Evolutionary conservation across 2,888 invertebrate genomes (phyloP), one percentile per base, ranked within the genome.

Genomic region (Plutella xylostella): DNA sequence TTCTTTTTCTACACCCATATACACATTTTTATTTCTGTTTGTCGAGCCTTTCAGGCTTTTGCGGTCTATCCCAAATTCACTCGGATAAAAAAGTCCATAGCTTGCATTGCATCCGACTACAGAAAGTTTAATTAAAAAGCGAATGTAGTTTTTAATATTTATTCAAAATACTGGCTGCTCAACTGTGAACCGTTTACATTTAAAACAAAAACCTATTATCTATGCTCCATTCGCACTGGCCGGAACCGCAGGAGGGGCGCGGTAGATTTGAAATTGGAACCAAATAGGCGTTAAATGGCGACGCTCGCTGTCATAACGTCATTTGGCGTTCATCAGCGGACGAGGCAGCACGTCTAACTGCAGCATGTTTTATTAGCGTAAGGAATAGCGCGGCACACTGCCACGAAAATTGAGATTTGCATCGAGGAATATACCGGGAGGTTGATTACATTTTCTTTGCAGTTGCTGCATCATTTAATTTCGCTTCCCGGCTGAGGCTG

Each of bases 281-380:
- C 87, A 87, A 87, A 88, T 87, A 87, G 86, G 87, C 87, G 87
- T 87, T 87, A 87, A 88, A 87, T 87, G 85, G 86, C 85, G 84
- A 80, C 85, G 79, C 73, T 74, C 77, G 76, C 73, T 78, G 77
- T 79, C 76, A 80, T 82, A 83, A 83, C 82, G 67, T 77, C 77
- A 78, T 83, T 83, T 82, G 75, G 70, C 78, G 79, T 77, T 83
- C 83, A 83, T 83, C 83, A 83, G 74, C 70, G 70, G 67, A 68
- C 79, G 74, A 75, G 77, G 80, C 78, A 79, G 79, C 82, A 76
- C 75, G 75, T 72, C 73, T 73, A 75, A 71, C 73, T 75, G 79
- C 73, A 78, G 78, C 79, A 75, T 68, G 79, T 80, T 80, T 80
- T 82, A 83, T 83, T 82, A 82, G 82, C 82, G 83, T 79, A 82